These are phyloP conservation scores for Eucidaris tribuloides DNA, from an alignment of 35 echinoderm and acorn worm genomes.

Conservation along the genomic window DNA sequence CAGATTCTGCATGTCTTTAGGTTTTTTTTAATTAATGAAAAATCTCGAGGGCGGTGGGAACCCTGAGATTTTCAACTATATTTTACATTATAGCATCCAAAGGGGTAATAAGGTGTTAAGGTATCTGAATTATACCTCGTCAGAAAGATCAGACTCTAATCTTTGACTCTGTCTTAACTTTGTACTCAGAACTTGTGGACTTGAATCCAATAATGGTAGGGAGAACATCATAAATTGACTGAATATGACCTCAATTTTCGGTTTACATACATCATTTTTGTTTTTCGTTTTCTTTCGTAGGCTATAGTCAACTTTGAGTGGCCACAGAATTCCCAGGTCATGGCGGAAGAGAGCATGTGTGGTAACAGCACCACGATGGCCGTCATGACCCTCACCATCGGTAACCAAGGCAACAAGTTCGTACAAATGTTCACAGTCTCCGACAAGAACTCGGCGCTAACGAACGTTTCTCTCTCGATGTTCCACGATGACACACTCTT, in stretches of 20 bases:
- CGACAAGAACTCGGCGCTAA: slow-evolving; percentile 15
- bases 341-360: neutral
- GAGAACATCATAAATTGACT: neutral
- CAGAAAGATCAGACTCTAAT: no score
- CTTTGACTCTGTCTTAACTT: neutral
- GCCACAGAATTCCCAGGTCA: neutral
- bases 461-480: neutral
- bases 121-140: no score
- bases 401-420: neutral
- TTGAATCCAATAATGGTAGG: neutral
- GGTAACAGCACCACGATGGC: neutral
- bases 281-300: slow-evolving; percentile 1
- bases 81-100: no score
- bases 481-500: neutral
- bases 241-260: neutral
- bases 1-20: no score
- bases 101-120: no score
- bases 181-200: neutral
- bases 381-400: neutral
- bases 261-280: neutral
- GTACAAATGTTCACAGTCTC: slow-evolving; percentile 16
- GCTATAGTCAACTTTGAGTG: neutral
- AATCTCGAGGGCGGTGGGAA: no score
- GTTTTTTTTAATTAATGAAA: no score
- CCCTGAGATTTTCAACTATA: no score